A percentile compares a stretch with the other conserved stretches of the same genome.
phyloP scores from a whole-genome alignment of 2,113 vertebrate species.

The Enhydra lutris region DNA sequence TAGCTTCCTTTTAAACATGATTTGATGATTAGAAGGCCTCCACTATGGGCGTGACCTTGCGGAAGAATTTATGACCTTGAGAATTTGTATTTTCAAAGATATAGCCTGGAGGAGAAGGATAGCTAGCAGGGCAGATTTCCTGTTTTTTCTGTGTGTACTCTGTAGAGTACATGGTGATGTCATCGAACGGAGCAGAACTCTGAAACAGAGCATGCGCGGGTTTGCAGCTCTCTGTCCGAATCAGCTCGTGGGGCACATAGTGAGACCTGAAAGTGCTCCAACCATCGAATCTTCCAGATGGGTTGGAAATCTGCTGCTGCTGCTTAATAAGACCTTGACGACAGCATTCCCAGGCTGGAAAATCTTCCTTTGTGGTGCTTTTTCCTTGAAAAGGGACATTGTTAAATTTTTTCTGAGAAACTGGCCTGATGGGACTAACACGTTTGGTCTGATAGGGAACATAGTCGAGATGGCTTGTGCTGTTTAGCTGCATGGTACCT shows the following conservation, averaged over 20 bases:
- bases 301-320: constrained; percentile 78
- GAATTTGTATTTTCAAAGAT: constrained; percentile 82
- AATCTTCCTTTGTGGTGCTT: constrained; percentile 88
- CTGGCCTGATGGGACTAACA: constrained; percentile 78
- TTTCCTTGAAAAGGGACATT: constrained; percentile 84
- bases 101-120: constrained; percentile 82
- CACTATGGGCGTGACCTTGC: constrained; percentile 66
- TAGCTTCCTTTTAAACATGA: constrained; percentile 69
- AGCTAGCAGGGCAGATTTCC: constrained; percentile 84
- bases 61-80: constrained; percentile 87
- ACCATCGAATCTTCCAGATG: constrained; percentile 84
- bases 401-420: constrained; percentile 59
- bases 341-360: constrained; percentile 80
- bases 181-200: constrained; percentile 77
- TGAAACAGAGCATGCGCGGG: constrained; percentile 59
- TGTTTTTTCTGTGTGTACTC: constrained; percentile 84
- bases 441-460: constrained; percentile 77
- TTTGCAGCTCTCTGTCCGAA: constrained; percentile 82
- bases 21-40: neutral
- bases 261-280: constrained; percentile 88
- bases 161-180: constrained; percentile 82
- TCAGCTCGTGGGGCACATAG: constrained; percentile 81
- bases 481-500: constrained; percentile 83
- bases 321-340: constrained; percentile 77
- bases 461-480: constrained; percentile 82